A percentile compares a stretch with the other conserved stretches of the same genome.
Conservation (phyloP, 2,113 vertebrate genomes). For the Campylomormyrus numenius region DNA sequence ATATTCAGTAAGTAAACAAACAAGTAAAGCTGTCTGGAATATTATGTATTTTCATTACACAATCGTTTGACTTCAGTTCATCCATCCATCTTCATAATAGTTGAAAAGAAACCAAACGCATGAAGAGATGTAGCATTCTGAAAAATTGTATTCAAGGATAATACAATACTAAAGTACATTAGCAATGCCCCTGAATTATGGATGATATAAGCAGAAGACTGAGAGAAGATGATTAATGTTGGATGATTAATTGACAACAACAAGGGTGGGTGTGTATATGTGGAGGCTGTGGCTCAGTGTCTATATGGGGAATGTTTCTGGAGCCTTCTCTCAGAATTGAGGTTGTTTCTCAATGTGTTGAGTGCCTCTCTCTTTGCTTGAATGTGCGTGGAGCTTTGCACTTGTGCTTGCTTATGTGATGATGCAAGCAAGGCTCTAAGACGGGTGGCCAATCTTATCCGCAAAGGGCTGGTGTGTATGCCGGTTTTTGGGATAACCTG, state of each 20-base stretch:
- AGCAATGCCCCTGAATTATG: neutral
- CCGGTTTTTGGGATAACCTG: no score
- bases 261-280: neutral
- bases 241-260: neutral
- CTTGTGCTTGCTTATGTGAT: neutral
- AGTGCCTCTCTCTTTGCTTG: neutral
- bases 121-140: neutral
- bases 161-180: neutral
- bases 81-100: neutral
- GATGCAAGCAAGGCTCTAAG: neutral
- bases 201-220: neutral
- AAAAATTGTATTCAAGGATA: neutral
- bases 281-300: neutral
- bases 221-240: slow-evolving; percentile 2
- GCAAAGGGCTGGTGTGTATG: no score
- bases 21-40: neutral
- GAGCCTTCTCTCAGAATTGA: neutral
- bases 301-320: neutral
- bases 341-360: neutral
- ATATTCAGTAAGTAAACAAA: neutral
- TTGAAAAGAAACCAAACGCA: neutral
- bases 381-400: neutral
- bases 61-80: neutral
- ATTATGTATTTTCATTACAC: neutral
- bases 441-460: no score